phyloP scores from a whole-genome alignment of 1,140 invertebrate genomes.

The Propsilocerus akamusi region DNA sequence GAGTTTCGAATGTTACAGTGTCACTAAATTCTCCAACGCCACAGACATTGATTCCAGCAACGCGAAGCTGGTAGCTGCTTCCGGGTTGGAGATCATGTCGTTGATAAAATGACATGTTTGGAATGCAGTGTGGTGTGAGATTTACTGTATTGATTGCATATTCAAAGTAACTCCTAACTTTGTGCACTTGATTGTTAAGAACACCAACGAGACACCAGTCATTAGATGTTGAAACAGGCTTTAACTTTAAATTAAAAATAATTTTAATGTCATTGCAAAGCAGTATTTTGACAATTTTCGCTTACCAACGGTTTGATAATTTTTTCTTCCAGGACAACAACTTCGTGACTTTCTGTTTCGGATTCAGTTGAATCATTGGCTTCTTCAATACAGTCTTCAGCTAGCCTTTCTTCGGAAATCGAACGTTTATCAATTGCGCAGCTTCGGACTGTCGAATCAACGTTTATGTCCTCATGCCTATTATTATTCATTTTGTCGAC shows the following conservation, averaged over 20 bases:
- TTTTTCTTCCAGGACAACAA: too few relatives aligned
- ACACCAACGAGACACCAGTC: background rate
- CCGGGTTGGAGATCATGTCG: background rate
- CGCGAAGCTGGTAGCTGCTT: background rate
- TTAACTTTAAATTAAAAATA: background rate
- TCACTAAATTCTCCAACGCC: too few relatives aligned
- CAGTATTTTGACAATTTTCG: too few relatives aligned
- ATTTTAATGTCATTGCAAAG: background rate
- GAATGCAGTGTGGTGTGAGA: background rate
- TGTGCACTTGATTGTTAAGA: background rate
- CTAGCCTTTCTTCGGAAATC: too few relatives aligned
- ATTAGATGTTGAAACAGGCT: too few relatives aligned
- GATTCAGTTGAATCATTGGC: background rate
- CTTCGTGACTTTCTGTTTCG: background rate
- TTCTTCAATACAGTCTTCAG: background rate
- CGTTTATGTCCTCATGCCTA: too few relatives aligned
- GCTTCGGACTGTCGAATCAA: too few relatives aligned
- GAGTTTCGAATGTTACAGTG: too few relatives aligned
- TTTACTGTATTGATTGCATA: background rate
- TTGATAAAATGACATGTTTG: background rate
- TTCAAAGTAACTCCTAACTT: background rate
- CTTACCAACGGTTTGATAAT: too few relatives aligned
- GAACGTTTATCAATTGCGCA: too few relatives aligned
- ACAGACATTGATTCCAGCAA: too few relatives aligned
- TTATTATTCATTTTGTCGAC: too few relatives aligned